A percentile compares a stretch with the other conserved stretches of the same genome.
These are phyloP conservation scores for Strix uralensis DNA, from an alignment of 2,113 vertebrate species.

Conservation along the genomic window DNA sequence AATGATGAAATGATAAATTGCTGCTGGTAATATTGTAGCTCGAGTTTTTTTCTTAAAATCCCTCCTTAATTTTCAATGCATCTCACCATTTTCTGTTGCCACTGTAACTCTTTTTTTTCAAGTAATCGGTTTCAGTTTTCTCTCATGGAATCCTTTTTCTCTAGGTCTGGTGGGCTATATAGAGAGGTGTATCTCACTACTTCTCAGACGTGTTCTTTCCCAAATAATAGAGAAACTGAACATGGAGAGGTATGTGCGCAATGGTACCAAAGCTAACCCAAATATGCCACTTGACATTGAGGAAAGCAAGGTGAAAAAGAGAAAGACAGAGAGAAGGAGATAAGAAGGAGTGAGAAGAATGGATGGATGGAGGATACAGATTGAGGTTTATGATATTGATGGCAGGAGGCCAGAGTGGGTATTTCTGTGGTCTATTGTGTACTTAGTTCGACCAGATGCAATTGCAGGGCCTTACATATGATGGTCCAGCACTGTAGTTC, in stretches of 20 bases:
- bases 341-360: background rate
- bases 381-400: background rate
- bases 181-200: background rate
- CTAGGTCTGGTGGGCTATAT: background rate
- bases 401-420: background rate
- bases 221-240: background rate
- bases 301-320: background rate
- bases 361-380: background rate
- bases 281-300: background rate
- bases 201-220: background rate
- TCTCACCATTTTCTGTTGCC: background rate
- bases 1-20: background rate
- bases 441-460: background rate
- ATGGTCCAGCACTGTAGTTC: background rate
- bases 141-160: background rate
- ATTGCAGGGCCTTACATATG: background rate
- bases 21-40: background rate
- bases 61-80: background rate
- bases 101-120: background rate
- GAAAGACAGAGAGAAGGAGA: background rate
- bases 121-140: background rate
- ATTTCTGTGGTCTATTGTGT: background rate
- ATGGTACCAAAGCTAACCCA: background rate
- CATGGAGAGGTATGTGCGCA: background rate
- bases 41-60: background rate